These are phyloP conservation scores for Thymelicus sylvestris DNA, from an alignment of 2,888 invertebrate genomes.

Conservation along the genomic window DNA sequence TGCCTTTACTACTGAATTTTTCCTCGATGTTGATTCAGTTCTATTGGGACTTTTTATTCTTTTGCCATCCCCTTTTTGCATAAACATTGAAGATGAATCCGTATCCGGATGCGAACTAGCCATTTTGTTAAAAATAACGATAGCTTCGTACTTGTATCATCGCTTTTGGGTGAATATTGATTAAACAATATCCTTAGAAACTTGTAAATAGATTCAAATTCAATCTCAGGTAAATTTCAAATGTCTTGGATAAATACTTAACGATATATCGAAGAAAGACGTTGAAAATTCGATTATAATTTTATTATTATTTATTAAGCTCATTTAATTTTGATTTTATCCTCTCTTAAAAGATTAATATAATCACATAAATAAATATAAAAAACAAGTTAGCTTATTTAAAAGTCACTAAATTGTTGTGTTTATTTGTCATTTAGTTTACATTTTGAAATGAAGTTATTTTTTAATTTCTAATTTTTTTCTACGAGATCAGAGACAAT, in stretches of 20 bases:
- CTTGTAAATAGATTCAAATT: constrained; percentile 23
- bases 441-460: not conserved
- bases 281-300: not conserved
- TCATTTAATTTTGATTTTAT: constrained; percentile 16
- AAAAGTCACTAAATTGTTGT: constrained; percentile 21
- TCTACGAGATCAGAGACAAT: too few species aligned
- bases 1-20: constrained; percentile 56
- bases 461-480: too few species aligned
- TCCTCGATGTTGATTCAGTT: constrained; percentile 56
- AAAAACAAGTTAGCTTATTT: constrained; percentile 37
- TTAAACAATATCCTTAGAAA: constrained; percentile 59
- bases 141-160: constrained; percentile 23
- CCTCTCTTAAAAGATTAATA: not conserved
- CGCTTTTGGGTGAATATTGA: constrained; percentile 50
- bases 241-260: not conserved
- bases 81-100: constrained; percentile 72
- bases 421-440: constrained; percentile 4
- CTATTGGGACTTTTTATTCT: constrained; percentile 56
- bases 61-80: constrained; percentile 61
- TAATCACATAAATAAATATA: constrained; percentile 17
- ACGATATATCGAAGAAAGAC: not conserved
- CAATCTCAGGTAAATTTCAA: not conserved
- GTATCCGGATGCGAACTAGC: constrained; percentile 66
- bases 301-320: not conserved
- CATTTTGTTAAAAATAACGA: constrained; percentile 52